phyloP scores from a whole-genome alignment of 2,797 vertebrate species.

The Leptatherina wallacei region DNA sequence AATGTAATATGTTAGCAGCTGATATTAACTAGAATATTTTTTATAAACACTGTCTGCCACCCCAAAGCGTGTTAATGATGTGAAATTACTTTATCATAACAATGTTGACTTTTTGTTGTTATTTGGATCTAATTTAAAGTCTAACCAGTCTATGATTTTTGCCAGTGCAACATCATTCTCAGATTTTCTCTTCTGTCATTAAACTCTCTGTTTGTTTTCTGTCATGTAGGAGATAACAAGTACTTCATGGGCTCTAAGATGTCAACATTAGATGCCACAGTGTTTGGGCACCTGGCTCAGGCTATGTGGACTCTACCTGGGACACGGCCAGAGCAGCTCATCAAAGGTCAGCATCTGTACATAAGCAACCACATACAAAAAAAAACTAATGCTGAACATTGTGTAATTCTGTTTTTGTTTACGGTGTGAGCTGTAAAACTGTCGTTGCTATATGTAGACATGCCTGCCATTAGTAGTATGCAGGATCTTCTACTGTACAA shows the following conservation, averaged over 20 bases:
- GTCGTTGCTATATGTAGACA: neutral
- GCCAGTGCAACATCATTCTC: neutral
- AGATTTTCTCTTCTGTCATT: neutral
- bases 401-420: neutral
- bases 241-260: conserved; percentile 97
- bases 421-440: neutral
- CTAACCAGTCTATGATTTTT: neutral
- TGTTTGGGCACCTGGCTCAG: conserved; percentile 96
- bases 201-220: conserved; percentile 23
- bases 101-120: neutral
- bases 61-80: neutral
- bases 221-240: conserved; percentile 92
- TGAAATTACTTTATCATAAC: neutral
- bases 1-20: neutral
- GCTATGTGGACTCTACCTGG: conserved; percentile 98
- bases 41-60: neutral
- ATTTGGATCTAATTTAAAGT: neutral
- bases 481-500: neutral
- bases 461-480: neutral
- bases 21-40: neutral
- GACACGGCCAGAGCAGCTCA: conserved; percentile 92
- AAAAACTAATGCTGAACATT: no score
- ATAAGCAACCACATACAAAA: neutral
- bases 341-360: conserved; percentile 88
- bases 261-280: conserved; percentile 94